A percentile compares a stretch with the other conserved stretches of the same genome.
phyloP scores from a whole-genome alignment of 2,113 vertebrate genomes.

The Dasyprocta punctata region DNA sequence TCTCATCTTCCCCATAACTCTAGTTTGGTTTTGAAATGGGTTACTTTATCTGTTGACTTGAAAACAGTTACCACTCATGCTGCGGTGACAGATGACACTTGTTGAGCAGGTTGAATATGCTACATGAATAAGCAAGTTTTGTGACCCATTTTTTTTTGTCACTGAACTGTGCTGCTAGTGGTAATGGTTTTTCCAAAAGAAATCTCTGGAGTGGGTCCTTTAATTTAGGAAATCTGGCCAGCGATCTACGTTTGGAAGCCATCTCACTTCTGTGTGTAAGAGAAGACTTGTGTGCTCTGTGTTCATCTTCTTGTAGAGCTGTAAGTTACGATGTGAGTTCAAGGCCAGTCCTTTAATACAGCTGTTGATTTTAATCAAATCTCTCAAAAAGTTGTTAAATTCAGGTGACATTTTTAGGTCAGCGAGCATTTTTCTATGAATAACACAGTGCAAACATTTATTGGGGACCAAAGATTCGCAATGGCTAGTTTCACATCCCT shows the following conservation, averaged over 20 bases:
- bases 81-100: not conserved
- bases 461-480: not conserved
- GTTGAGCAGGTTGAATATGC: not conserved
- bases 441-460: not conserved
- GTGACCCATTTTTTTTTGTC: not conserved
- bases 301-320: not conserved
- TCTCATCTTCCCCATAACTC: not conserved
- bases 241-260: not conserved
- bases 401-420: not conserved
- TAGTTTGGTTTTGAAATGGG: not conserved
- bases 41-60: not conserved
- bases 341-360: not conserved
- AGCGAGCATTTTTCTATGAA: not conserved
- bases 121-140: not conserved
- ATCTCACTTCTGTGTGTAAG: not conserved
- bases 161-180: not conserved
- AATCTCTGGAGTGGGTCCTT: not conserved
- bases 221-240: not conserved
- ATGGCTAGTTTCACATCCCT: not conserved
- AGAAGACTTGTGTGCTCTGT: not conserved
- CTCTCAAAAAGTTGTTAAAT: not conserved
- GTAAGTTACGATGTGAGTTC: not conserved
- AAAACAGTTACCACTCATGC: not conserved
- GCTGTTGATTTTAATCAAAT: not conserved
- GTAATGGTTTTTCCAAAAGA: not conserved